Conservation (phyloP, 2,888 invertebrate genomes). For the Brachypterus glaber region DNA sequence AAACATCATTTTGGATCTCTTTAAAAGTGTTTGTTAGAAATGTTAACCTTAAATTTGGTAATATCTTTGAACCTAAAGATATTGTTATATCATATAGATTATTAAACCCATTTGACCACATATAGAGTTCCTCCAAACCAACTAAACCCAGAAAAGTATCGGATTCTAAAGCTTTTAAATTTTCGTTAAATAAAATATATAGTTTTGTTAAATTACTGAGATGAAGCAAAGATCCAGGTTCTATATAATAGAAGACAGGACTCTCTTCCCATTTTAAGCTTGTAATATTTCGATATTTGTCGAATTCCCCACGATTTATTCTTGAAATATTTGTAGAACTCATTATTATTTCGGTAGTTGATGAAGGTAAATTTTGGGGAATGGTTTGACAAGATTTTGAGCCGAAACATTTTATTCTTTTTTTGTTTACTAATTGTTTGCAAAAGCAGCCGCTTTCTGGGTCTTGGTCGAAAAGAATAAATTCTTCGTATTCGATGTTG, state of each 20-base stretch:
- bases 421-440: constrained; percentile 38
- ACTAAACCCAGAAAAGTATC: constrained; percentile 45
- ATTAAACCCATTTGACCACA: constrained; percentile 49
- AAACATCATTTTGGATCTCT: constrained; percentile 40
- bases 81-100: constrained; percentile 41
- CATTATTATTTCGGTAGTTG: constrained; percentile 40
- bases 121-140: constrained; percentile 43
- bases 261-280: too few species aligned
- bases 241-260: constrained; percentile 49
- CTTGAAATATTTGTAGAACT: constrained; percentile 44
- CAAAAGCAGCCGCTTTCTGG: constrained; percentile 43
- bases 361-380: constrained; percentile 42
- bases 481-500: too few species aligned
- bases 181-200: constrained; percentile 48
- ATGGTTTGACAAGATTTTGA: constrained; percentile 44
- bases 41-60: constrained; percentile 43
- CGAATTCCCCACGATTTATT: constrained; percentile 41
- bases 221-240: constrained; percentile 45
- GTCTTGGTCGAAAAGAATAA: too few species aligned
- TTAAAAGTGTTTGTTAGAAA: constrained; percentile 48
- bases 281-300: background rate
- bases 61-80: constrained; percentile 36
- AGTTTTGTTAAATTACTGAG: constrained; percentile 43
- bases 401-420: constrained; percentile 46
- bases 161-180: constrained; percentile 40